Base-by-base conservation (phyloP, 1,140 invertebrate species). In the Caenorhabditis inopinata region DNA sequence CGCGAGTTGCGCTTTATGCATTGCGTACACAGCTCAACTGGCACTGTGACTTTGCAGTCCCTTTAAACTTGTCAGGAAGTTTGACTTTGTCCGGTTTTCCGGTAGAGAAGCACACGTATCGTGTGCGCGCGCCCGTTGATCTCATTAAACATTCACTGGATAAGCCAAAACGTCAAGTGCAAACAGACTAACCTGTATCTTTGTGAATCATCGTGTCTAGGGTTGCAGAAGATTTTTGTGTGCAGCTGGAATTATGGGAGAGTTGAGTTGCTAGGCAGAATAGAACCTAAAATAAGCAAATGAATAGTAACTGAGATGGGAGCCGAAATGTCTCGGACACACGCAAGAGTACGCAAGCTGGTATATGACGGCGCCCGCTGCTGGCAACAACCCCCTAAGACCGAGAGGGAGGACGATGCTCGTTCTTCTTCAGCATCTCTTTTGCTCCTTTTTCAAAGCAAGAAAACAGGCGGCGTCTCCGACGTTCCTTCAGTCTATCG, bases 111-210 rank as follows among this genome's bases (percentile, higher is more conserved):
- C 58, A 68, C 58, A 42, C 16, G 32, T 38, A 68, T 38, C 58
- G 58, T 32, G 58, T 68, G 58, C 38, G 4, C n/a, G 25, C 32
- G 12, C 53, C 23, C 51, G 51, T 38, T 68, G 58, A 68, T 68
- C 58, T 68, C 58, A 68, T 68, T 68, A 68, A 68, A 68, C 58
- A 68, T 68, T 68, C 58, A 58, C 51, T 25, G n/a, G 27, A 42
- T 5, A 32, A 68, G 58, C 53, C 53, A 62, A 62, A 62, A 62
- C 35, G 58, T 68, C 58, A 68, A 68, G 58, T 68, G 58, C 58
- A 68, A 68, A 68, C 58, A 68, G 58, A 68, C 58, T 68, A 68
- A 68, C 58, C 58, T 68, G 58, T 68, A 68, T 68, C 58, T 68
- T 68, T 68, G 38, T 68, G 58, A 29, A 68, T 68, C 58, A 68